Evolutionary conservation across 1,140 invertebrate species (phyloP).

Genomic region (Arion vulgaris): DNA sequence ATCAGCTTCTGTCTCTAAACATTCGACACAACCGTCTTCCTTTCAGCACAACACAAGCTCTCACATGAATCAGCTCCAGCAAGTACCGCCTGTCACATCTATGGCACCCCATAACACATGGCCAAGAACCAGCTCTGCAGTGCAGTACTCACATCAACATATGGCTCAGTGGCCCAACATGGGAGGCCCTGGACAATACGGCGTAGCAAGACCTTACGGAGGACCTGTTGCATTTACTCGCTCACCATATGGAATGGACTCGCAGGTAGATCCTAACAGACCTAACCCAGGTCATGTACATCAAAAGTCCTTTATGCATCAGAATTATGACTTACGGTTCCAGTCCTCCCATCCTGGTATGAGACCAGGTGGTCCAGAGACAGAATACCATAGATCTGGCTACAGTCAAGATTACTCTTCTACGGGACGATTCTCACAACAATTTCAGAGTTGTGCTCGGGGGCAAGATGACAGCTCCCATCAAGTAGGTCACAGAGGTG

Average conservation of each 20-base stretch:
- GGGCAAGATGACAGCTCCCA: neutral
- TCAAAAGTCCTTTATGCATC: neutral
- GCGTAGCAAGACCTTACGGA: neutral
- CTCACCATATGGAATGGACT: neutral
- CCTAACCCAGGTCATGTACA: neutral
- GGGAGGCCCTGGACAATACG: neutral
- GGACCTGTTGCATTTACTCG: neutral
- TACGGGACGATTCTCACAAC: neutral
- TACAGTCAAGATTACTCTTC: neutral
- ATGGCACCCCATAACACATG: neutral
- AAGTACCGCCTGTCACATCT: neutral
- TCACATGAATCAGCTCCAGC: neutral
- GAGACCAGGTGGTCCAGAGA: neutral
- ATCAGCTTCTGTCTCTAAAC: neutral
- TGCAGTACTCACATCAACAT: conserved; percentile 4
- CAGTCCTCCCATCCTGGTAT: neutral
- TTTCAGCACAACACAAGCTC: neutral
- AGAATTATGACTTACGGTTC: neutral
- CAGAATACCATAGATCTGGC: neutral
- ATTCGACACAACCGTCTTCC: neutral
- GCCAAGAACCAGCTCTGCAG: neutral
- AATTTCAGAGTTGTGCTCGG: neutral
- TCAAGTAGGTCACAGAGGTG: neutral
- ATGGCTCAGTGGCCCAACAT: neutral
- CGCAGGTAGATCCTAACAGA: neutral